Evolutionary conservation across 2,888 invertebrate species (phyloP).

Genomic region (Sylvicola fuscatus): DNA sequence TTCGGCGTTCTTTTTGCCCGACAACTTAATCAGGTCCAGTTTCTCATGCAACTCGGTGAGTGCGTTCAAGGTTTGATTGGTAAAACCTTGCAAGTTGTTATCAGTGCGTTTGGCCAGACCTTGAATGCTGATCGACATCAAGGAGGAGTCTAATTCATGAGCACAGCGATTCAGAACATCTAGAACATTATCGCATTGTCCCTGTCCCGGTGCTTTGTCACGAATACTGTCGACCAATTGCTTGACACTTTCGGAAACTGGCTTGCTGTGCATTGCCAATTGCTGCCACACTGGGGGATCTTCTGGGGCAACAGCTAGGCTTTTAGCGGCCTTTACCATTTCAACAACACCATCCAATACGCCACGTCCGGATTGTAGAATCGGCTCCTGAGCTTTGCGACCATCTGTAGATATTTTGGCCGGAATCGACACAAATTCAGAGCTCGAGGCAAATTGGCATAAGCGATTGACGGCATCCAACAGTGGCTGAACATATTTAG

Average conservation of each 20-base stretch:
- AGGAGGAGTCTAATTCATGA: conserved; percentile 67
- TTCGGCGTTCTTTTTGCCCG: conserved; percentile 83
- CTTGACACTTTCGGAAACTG: conserved; percentile 93
- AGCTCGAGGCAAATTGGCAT: conserved; percentile 80
- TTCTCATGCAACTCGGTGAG: conserved; percentile 65
- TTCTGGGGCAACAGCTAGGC: conserved; percentile 67
- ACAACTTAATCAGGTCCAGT: conserved; percentile 62
- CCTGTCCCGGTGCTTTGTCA: conserved; percentile 90
- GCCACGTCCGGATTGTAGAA: conserved; percentile 54
- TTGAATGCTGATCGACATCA: conserved; percentile 72
- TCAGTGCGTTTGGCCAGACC: conserved; percentile 46
- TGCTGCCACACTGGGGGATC: conserved; percentile 91
- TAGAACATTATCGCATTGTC: conserved; percentile 73
- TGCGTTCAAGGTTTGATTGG: conserved; percentile 59
- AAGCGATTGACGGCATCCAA: conserved; percentile 80
- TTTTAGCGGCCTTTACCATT: conserved; percentile 82
- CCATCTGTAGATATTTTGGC: conserved; percentile 80
- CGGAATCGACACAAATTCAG: conserved; percentile 83
- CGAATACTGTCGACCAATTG: conserved; percentile 78
- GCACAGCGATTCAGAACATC: conserved; percentile 55
- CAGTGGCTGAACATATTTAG: conserved; percentile 64
- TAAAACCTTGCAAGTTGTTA: conserved; percentile 51
- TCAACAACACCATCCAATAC: conserved; percentile 72
- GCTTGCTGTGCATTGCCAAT: conserved; percentile 83
- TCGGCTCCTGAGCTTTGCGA: conserved; percentile 64